Evolutionary conservation across 2,888 invertebrate species (phyloP).

Genomic region (Pterobdella sp.): DNA sequence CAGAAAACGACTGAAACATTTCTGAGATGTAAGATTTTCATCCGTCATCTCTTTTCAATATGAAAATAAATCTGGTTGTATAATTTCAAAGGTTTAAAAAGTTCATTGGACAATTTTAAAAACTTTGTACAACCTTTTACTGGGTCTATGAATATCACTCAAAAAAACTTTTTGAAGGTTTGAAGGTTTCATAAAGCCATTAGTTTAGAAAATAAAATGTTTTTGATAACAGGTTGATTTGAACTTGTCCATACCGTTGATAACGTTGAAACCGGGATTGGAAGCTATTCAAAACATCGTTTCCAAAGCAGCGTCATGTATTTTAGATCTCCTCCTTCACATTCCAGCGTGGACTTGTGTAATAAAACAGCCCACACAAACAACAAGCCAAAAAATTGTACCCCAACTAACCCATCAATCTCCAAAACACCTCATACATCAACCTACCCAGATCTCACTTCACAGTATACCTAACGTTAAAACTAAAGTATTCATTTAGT

Average conservation of each 20-base stretch:
- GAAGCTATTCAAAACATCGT: constrained; percentile 84
- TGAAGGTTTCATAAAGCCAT: neutral
- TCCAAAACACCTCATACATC: neutral
- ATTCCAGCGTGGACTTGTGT: constrained; percentile 84
- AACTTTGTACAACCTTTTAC: neutral
- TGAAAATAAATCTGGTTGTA: neutral
- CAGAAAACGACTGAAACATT: constrained; percentile 83
- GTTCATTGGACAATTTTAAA: constrained; percentile 16
- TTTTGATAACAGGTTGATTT: constrained; percentile 66
- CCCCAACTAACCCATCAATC: neutral
- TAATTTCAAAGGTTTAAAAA: constrained; percentile 1
- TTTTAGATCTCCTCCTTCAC: constrained; percentile 77
- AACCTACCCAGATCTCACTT: no score
- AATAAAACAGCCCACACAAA: constrained; percentile 42
- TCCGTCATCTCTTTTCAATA: neutral
- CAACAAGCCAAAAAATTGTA: neutral
- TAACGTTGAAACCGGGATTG: constrained; percentile 71
- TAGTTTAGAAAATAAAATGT: constrained; percentile 3
- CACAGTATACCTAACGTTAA: no score
- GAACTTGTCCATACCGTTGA: constrained; percentile 75
- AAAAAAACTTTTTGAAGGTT: neutral
- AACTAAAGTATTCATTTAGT: no score
- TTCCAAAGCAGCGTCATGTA: constrained; percentile 70
- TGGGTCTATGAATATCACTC: neutral
- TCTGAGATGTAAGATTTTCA: constrained; percentile 56